phyloP scores from a whole-genome alignment of 2,888 invertebrate species.

The Aphodius granarius region DNA sequence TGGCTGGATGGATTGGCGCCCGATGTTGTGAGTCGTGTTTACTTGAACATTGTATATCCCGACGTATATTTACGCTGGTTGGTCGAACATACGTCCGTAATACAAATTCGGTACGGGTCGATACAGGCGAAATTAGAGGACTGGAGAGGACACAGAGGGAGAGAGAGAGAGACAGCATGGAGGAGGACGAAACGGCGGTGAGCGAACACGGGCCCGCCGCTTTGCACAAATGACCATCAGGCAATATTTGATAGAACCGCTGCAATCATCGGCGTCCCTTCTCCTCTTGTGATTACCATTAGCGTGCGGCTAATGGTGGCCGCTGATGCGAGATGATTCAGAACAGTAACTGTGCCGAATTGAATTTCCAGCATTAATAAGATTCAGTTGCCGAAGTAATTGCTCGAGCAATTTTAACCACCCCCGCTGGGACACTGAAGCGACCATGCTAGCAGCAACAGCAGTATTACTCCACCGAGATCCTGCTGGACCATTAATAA shows the following conservation, averaged over 20 bases:
- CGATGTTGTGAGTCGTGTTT: not conserved
- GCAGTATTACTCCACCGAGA: not conserved
- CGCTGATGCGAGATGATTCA: slow-evolving; percentile 45
- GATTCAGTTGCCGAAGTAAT: slow-evolving; percentile 9
- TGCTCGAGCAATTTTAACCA: slow-evolving; percentile 3
- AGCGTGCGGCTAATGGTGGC: slow-evolving; percentile 44
- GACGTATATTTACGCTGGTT: not conserved
- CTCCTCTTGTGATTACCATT: slow-evolving; percentile 43
- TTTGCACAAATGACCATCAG: slow-evolving; percentile 14
- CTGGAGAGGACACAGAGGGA: not conserved
- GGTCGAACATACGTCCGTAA: not conserved
- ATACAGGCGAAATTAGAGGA: slow-evolving; percentile 14
- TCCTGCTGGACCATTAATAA: not conserved
- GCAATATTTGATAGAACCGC: slow-evolving; percentile 15
- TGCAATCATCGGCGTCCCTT: slow-evolving; percentile 36
- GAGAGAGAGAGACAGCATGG: no score
- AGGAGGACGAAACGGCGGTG: not conserved
- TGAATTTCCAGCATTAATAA: slow-evolving; percentile 27
- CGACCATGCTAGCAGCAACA: not conserved
- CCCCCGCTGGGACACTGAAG: not conserved
- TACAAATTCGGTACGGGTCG: slow-evolving; percentile 3
- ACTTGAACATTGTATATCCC: not conserved
- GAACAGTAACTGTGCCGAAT: slow-evolving; percentile 28
- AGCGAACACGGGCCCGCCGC: slow-evolving; percentile 2
- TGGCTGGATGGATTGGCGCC: not conserved